These are phyloP conservation scores for Drosophila limbata DNA, from an alignment of 2,888 invertebrate genomes.

Conservation along the genomic window DNA sequence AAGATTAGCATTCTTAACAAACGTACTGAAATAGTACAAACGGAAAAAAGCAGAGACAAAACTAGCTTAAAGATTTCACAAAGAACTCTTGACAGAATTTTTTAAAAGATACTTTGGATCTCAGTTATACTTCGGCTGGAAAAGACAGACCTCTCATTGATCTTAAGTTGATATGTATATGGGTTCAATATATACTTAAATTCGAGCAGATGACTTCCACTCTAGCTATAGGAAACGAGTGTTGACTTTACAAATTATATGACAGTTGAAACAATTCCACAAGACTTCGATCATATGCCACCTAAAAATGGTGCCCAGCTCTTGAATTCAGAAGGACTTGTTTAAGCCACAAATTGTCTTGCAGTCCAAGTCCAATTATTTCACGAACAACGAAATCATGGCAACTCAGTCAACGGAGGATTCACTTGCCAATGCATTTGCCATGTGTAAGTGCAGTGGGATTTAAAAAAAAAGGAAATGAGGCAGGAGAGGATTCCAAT, in stretches of 20 bases:
- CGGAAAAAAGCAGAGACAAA: not conserved
- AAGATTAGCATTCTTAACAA: slow-evolving; percentile 1
- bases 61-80: not conserved
- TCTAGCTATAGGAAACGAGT: too few relatives aligned
- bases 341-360: slow-evolving; percentile 10
- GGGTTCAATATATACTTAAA: too few relatives aligned
- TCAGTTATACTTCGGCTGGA: not conserved
- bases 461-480: slow-evolving; percentile 7
- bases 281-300: not conserved
- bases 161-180: too few relatives aligned
- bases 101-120: not conserved
- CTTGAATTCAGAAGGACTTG: not conserved
- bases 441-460: slow-evolving; percentile 44
- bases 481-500: not conserved
- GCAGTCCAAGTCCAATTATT: slow-evolving; percentile 45
- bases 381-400: slow-evolving; percentile 12
- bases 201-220: too few relatives aligned
- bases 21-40: too few relatives aligned
- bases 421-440: slow-evolving; percentile 41
- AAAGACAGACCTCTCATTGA: too few relatives aligned
- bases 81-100: not conserved
- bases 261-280: not conserved
- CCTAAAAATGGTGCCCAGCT: not conserved
- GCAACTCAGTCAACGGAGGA: slow-evolving; percentile 34
- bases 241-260: too few relatives aligned